phyloP scores from a whole-genome alignment of 2,113 vertebrate genomes.

The Patagioenas fasciata region DNA sequence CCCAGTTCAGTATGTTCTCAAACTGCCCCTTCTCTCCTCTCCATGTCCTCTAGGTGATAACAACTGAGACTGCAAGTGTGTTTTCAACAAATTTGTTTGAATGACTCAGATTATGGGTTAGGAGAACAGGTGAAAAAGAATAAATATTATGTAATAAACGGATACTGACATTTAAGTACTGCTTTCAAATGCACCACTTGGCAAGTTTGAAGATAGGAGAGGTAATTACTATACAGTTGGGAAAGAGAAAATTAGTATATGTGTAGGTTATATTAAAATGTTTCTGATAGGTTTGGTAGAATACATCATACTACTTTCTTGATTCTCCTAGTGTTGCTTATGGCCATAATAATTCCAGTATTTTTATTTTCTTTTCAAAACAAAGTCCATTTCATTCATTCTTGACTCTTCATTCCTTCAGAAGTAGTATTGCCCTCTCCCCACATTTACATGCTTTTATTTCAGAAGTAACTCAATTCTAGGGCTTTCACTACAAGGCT shows the following conservation, averaged over 20 bases:
- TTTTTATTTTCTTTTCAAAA: background rate
- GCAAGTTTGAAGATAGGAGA: background rate
- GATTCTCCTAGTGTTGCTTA: background rate
- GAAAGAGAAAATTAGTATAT: background rate
- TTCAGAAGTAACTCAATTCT: background rate
- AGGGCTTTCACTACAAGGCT: background rate
- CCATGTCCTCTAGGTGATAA: background rate
- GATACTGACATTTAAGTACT: background rate
- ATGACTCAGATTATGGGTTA: background rate
- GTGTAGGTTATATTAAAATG: background rate
- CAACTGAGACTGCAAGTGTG: background rate
- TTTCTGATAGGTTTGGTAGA: background rate
- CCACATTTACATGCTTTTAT: background rate
- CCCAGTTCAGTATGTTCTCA: background rate
- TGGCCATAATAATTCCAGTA: background rate
- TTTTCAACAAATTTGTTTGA: background rate
- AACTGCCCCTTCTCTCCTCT: accelerated
- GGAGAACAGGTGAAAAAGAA: background rate
- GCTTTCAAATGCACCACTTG: background rate
- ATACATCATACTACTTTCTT: background rate
- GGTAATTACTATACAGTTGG: background rate
- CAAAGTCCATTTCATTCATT: background rate
- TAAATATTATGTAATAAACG: background rate
- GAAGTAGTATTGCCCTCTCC: background rate
- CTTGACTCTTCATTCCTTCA: background rate